A percentile compares a stretch with the other conserved stretches of the same genome.
Conservation (phyloP, 2,888 invertebrate genomes). For the Lycia hirtaria region DNA sequence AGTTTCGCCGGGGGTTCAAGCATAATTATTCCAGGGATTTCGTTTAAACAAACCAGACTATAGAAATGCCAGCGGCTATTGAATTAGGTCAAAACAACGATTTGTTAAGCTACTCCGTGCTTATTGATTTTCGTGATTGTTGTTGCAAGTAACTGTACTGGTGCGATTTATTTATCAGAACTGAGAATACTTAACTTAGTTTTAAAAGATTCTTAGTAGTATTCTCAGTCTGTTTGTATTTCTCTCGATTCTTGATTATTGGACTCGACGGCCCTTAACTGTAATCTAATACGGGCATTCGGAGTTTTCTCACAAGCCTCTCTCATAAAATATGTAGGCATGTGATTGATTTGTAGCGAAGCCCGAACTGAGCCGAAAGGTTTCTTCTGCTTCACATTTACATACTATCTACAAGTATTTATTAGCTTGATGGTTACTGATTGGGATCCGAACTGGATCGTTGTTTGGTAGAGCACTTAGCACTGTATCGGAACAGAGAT, state of each 20-base stretch:
- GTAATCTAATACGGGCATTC: constrained; percentile 19
- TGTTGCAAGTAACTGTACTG: constrained; percentile 1
- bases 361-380: constrained; percentile 18
- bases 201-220: constrained; percentile 1
- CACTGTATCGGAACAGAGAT: constrained; percentile 52
- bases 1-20: constrained; percentile 37
- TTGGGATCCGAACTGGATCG: constrained; percentile 36
- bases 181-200: not conserved
- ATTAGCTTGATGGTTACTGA: constrained; percentile 26
- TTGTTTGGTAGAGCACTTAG: constrained; percentile 44
- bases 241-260: constrained; percentile 5
- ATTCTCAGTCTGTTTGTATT: not conserved
- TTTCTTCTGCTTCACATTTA: constrained; percentile 32
- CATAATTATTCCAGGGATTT: constrained; percentile 13
- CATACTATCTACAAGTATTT: constrained; percentile 32
- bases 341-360: constrained; percentile 33
- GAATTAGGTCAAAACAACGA: constrained; percentile 24
- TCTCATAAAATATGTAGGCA: constrained; percentile 27
- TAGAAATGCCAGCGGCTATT: constrained; percentile 19
- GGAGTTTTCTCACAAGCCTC: constrained; percentile 24
- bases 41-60: constrained; percentile 16
- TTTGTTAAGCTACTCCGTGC: constrained; percentile 16
- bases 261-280: constrained; percentile 12
- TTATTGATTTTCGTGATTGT: constrained; percentile 14
- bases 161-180: not conserved